phyloP scores from a whole-genome alignment of 2,797 vertebrate genomes.

The Petrocephalus schoutedeni region DNA sequence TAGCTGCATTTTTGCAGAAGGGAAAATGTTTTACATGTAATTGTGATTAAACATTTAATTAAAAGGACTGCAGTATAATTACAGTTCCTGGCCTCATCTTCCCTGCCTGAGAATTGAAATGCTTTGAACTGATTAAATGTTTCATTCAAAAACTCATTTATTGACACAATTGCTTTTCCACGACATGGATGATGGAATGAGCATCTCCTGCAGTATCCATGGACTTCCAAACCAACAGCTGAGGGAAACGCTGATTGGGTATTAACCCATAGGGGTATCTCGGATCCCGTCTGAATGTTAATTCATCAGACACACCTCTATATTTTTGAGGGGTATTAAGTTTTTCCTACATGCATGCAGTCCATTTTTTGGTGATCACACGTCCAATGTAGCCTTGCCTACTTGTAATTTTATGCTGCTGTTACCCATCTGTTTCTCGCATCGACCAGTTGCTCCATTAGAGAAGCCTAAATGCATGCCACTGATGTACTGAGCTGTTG shows the following conservation, averaged over 20 bases:
- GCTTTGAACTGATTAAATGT: background rate
- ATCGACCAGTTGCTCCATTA: background rate
- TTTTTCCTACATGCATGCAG: background rate
- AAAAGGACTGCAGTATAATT: background rate
- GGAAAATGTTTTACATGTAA: background rate
- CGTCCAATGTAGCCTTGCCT: background rate
- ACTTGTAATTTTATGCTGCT: background rate
- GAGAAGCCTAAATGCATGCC: background rate
- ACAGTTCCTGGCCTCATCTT: background rate
- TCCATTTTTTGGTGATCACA: background rate
- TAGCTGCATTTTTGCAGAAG: background rate
- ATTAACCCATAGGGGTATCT: background rate
- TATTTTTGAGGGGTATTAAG: background rate
- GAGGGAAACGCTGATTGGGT: background rate
- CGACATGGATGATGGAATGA: background rate
- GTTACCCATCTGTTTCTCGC: background rate
- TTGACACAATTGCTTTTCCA: background rate
- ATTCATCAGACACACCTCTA: background rate
- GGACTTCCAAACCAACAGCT: background rate
- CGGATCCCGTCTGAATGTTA: background rate
- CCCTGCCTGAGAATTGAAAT: background rate
- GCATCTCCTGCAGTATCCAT: background rate
- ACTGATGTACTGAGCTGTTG: background rate
- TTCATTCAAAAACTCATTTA: background rate
- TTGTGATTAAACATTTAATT: slow-evolving; percentile 11